A percentile compares a stretch with the other conserved stretches of the same genome.
Evolutionary conservation across 2,113 vertebrate genomes (phyloP).

Genomic region (Pangasianodon hypophthalmus): DNA sequence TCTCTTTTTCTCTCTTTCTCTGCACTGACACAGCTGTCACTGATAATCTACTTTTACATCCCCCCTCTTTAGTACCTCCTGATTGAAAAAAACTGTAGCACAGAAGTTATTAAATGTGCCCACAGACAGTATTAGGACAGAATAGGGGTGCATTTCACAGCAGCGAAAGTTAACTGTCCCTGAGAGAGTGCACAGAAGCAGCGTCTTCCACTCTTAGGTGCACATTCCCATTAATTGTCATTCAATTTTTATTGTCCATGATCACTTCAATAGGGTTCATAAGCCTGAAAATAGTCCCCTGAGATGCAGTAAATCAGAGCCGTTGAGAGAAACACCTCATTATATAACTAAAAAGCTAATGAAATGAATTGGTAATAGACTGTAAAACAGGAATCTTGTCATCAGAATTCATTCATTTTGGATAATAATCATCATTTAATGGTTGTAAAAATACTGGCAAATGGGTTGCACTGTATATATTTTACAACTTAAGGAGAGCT

Average conservation of each 20-base stretch:
- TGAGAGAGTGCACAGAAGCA: constrained; percentile 50
- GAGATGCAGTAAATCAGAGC: constrained; percentile 32
- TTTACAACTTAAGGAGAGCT: neutral
- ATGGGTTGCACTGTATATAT: neutral
- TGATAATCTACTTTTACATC: constrained; percentile 70
- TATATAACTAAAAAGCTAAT: constrained; percentile 23
- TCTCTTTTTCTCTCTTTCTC: constrained; percentile 23
- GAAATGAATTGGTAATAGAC: constrained; percentile 24
- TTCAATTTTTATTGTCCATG: constrained; percentile 67
- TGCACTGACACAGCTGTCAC: constrained; percentile 66
- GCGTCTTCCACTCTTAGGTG: constrained; percentile 62
- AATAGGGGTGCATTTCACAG: constrained; percentile 44
- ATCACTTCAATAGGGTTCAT: constrained; percentile 57
- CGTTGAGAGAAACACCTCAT: constrained; percentile 17
- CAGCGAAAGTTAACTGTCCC: constrained; percentile 38
- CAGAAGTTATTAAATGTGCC: constrained; percentile 57
- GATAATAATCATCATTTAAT: neutral
- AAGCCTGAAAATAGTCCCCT: constrained; percentile 31
- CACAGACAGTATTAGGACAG: constrained; percentile 54
- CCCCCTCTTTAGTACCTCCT: constrained; percentile 68
- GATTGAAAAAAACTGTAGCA: constrained; percentile 68
- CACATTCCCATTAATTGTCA: constrained; percentile 68
- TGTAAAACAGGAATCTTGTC: constrained; percentile 23
- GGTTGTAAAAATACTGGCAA: neutral
- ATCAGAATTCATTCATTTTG: constrained; percentile 16